These are phyloP conservation scores for Antechinus flavipes DNA, from an alignment of 2,113 vertebrate genomes.

Conservation along the genomic window DNA sequence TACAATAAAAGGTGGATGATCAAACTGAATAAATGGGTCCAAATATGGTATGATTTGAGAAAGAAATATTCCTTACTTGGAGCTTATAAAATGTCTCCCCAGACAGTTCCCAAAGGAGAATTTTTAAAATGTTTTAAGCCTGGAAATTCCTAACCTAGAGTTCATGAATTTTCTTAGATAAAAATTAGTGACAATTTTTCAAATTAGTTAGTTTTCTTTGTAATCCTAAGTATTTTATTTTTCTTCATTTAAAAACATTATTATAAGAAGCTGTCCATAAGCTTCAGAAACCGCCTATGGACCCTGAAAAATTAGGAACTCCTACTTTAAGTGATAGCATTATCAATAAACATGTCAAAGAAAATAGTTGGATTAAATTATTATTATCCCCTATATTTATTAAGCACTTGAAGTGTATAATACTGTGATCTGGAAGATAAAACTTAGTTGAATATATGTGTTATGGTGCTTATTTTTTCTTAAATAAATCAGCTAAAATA, in stretches of 20 bases:
- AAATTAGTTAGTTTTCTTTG: background rate
- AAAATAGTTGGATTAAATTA: background rate
- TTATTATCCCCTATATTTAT: background rate
- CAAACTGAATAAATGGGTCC: background rate
- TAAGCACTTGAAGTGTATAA: background rate
- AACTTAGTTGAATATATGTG: background rate
- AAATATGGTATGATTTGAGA: background rate
- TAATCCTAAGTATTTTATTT: background rate
- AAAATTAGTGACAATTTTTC: background rate
- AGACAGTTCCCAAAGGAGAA: background rate
- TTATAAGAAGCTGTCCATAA: background rate
- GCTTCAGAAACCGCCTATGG: background rate
- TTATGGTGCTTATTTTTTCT: background rate
- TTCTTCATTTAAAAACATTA: background rate
- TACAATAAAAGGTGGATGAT: background rate
- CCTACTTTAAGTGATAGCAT: background rate
- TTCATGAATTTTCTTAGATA: background rate
- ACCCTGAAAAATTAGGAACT: background rate
- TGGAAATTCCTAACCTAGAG: background rate
- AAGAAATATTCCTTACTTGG: background rate
- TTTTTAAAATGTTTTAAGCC: background rate
- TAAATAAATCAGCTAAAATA: background rate
- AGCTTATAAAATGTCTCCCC: background rate
- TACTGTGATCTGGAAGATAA: background rate
- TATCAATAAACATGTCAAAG: background rate